These are phyloP conservation scores for Priocnemis perturbator DNA, from an alignment of 2,888 invertebrate genomes.

Conservation along the genomic window DNA sequence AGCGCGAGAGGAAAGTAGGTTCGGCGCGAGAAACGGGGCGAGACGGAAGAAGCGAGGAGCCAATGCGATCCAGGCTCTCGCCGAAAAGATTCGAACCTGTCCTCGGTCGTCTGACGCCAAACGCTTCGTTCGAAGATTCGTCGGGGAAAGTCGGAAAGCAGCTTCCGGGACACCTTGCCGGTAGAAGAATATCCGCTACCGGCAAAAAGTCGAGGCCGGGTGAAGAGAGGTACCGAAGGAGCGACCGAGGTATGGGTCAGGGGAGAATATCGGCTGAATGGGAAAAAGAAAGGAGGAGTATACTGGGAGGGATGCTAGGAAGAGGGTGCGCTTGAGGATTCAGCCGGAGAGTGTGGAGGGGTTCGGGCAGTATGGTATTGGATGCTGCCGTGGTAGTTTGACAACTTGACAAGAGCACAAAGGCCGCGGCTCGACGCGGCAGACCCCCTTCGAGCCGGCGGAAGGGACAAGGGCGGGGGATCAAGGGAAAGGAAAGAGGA, in stretches of 20 bases:
- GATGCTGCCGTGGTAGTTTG: conserved; percentile 70
- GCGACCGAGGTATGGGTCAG: conserved; percentile 25
- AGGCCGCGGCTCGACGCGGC: conserved; percentile 71
- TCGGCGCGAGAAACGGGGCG: no score
- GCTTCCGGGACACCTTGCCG: no score
- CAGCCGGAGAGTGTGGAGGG: conserved; percentile 37
- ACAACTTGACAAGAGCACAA: conserved; percentile 75
- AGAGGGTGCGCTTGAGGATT: conserved; percentile 49
- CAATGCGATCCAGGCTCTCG: no score
- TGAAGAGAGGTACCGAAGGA: conserved; percentile 14
- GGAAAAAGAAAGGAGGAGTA: conserved; percentile 28
- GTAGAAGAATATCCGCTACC: no score
- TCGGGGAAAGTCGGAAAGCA: no score
- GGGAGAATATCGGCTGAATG: conserved; percentile 30
- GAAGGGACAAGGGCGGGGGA: conserved; percentile 46
- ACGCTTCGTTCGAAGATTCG: no score
- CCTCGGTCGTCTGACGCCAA: no score
- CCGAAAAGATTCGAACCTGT: no score
- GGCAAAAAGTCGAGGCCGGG: not conserved
- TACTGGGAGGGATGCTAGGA: conserved; percentile 39
- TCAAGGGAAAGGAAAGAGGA: conserved; percentile 10
- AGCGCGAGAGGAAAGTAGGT: no score
- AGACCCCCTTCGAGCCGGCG: conserved; percentile 54
- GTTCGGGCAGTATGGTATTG: conserved; percentile 64
- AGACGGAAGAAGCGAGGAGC: no score